Conservation (phyloP, 2,888 invertebrate genomes). For the Trichacis sp. region DNA sequence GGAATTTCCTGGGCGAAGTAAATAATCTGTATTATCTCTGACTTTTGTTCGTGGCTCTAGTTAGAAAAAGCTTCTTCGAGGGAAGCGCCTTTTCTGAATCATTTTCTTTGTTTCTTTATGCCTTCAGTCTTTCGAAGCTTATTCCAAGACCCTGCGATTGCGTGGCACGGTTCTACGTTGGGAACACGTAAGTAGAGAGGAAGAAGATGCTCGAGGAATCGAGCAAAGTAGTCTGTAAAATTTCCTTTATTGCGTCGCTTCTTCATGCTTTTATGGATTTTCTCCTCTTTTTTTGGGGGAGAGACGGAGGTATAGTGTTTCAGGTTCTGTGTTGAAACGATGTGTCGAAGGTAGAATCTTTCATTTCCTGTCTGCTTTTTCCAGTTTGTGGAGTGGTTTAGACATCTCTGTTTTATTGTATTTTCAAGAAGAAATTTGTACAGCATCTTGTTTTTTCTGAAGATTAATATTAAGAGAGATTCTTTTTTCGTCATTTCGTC, state of each 20-base stretch:
- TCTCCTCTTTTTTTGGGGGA: too few species aligned
- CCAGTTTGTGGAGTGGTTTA: too few species aligned
- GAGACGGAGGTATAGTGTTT: too few species aligned
- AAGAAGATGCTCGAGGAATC: background rate
- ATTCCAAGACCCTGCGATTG: conserved; percentile 18
- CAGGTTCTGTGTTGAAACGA: too few species aligned
- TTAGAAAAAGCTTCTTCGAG: conserved; percentile 2
- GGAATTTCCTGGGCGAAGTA: conserved; percentile 1
- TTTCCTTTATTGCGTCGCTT: background rate
- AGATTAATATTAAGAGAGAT: too few species aligned
- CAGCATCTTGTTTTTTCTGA: too few species aligned
- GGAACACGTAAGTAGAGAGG: conserved; percentile 14
- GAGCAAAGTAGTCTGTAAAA: conserved; percentile 4
- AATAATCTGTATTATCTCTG: conserved; percentile 17
- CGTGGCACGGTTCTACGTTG: background rate
- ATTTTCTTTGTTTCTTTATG: conserved; percentile 23
- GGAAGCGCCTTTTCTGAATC: conserved; percentile 9
- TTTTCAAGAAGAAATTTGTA: too few species aligned
- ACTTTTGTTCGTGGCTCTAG: conserved; percentile 6
- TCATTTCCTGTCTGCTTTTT: too few species aligned
- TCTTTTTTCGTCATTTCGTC: too few species aligned
- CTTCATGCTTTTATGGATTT: too few species aligned
- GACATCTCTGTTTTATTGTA: too few species aligned
- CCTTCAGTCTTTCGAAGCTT: conserved; percentile 13
- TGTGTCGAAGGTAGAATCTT: too few species aligned